Evolutionary conservation across 2,113 vertebrate species (phyloP), one percentile per base, ranked within the genome.

Genomic region (Trogon surrucura): DNA sequence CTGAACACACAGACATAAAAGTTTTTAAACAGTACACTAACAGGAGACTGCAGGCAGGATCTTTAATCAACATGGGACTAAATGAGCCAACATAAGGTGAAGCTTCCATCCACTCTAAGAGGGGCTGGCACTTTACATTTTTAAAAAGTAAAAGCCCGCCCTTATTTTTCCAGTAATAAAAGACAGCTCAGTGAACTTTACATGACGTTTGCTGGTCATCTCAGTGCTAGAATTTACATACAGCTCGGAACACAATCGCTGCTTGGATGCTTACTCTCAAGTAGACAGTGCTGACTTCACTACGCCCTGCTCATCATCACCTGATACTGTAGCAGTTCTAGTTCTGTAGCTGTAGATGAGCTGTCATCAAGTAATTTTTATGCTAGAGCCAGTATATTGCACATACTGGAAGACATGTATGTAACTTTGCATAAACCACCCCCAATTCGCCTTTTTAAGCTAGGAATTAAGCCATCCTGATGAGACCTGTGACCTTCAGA

Each of bases 181-280:
- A 56, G 47, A 67, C 60, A 61, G 34, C 9, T 51, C 11, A 11
- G 75, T 36, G 34, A 48, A 45, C 62, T 30, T 34, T 6, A 64
- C 36, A 30, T 45, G 8, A 62, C 25, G 6, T 58, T 80, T 72
- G 16, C 17, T 79, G 34, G 58, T 72, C n/a, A 41, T 30, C 51
- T 65, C 34, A 18, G 22, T 65, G 18, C 23, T 30, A 25, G 32
- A 20, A 71, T 69, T 23, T 64, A 73, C 23, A 20, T 23, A 18
- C 5, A 45, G 30, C n/a, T 69, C 41, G 62, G 48, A 80, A 61
- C 0, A 0, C 38, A 62, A 25, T 13, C 0, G 4, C 74, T 0
- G 2, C 62, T 58, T n/a, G 58, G 32, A 47, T 20, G 75, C 25
- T 70, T 53, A n/a, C 16, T 53, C 62, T 85, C 12, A 27, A 0